Percentiles rank a stretch among this genome's conserved stretches.
These are phyloP conservation scores for Baryphthengus martii DNA, from an alignment of 2,113 vertebrate genomes.

Conservation along the genomic window DNA sequence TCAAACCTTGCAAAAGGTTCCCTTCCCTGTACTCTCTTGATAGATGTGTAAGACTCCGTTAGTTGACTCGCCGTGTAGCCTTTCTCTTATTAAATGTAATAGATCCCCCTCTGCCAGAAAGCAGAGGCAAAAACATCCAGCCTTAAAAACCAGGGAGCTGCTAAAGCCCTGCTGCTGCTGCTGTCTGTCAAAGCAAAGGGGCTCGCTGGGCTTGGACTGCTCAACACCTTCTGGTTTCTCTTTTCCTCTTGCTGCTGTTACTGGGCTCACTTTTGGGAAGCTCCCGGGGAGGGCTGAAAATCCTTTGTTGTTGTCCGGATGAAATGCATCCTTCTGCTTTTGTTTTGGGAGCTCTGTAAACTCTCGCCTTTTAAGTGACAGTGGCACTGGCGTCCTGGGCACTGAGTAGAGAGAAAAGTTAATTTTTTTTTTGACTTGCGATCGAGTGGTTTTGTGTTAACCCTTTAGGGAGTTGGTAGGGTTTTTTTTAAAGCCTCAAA, in stretches of 20 bases:
- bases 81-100: slow-evolving; percentile 54
- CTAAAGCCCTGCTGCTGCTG: slow-evolving; percentile 70
- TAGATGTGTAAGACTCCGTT: slow-evolving; percentile 36
- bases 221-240: background rate
- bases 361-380: background rate
- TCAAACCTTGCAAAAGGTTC: slow-evolving; percentile 7
- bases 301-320: background rate
- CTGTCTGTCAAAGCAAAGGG: slow-evolving; percentile 71
- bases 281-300: background rate
- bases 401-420: slow-evolving; percentile 52
- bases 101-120: slow-evolving; percentile 61
- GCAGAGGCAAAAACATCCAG: slow-evolving; percentile 40
- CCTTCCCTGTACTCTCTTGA: background rate
- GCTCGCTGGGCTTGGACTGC: slow-evolving; percentile 1
- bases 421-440: slow-evolving; percentile 40
- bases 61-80: slow-evolving; percentile 36
- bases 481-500: background rate
- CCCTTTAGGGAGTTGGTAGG: slow-evolving; percentile 3
- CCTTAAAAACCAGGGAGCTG: slow-evolving; percentile 32
- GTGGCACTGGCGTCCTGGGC: background rate
- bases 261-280: slow-evolving; percentile 32
- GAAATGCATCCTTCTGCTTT: background rate
- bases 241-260: background rate
- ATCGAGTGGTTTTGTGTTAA: slow-evolving; percentile 47
- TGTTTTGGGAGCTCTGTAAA: slow-evolving; percentile 11